Evolutionary conservation across 2,888 invertebrate genomes (phyloP).

Genomic region (Adineta ricciae): DNA sequence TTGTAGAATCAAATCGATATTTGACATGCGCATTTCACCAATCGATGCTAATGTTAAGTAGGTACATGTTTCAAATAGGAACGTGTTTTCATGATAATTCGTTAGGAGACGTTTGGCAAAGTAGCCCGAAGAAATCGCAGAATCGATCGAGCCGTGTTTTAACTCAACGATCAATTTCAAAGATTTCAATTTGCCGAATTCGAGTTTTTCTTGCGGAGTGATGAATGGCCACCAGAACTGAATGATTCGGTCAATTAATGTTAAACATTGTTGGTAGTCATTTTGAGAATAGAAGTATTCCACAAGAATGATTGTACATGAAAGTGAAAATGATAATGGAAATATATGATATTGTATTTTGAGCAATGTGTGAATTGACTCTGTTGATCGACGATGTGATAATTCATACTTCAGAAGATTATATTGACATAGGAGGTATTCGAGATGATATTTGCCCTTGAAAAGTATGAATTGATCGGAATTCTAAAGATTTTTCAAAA

Average conservation of each 20-base stretch:
- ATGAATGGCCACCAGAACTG: not conserved
- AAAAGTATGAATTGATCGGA: not conserved
- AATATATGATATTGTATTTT: not conserved
- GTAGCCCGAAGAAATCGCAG: not conserved
- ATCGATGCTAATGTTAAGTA: not conserved
- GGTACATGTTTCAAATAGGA: not conserved
- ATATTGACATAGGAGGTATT: slow-evolving; percentile 19
- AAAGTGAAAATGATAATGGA: slow-evolving; percentile 1
- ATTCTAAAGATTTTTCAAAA: not conserved
- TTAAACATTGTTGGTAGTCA: not conserved
- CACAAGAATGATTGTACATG: not conserved
- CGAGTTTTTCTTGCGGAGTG: not conserved
- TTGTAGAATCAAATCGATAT: not conserved
- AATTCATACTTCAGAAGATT: not conserved
- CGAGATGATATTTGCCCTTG: not conserved
- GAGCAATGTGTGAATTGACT: not conserved
- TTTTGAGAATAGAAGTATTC: not conserved
- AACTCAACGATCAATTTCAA: not conserved
- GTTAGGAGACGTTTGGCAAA: not conserved
- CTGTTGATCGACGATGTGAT: too few species aligned
- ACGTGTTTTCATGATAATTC: not conserved
- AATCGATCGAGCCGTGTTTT: not conserved
- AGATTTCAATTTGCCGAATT: slow-evolving; percentile 4
- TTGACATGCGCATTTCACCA: not conserved
- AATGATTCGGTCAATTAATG: not conserved